Percentiles rank a stretch among this genome's conserved stretches.
These are phyloP conservation scores for Gortyna flavago DNA, from an alignment of 2,888 invertebrate genomes.

Conservation along the genomic window DNA sequence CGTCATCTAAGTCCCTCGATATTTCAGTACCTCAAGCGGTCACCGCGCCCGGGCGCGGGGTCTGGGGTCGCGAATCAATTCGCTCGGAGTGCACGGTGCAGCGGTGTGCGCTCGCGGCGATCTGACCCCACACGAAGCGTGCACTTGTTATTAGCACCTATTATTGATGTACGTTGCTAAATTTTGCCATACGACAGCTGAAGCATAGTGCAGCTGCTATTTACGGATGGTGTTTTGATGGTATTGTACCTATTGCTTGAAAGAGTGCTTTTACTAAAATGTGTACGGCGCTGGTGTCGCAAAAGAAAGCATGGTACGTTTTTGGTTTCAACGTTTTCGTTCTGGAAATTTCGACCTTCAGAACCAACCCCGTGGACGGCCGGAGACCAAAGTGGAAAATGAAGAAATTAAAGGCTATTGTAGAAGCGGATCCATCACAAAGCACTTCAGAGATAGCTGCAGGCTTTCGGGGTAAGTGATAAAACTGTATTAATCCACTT, in stretches of 20 bases:
- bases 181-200: constrained; percentile 13
- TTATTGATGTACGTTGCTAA: constrained; percentile 24
- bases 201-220: neutral
- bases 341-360: no score
- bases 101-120: constrained; percentile 42
- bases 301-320: no score
- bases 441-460: no score
- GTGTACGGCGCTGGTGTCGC: no score
- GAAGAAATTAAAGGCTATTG: no score
- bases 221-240: neutral
- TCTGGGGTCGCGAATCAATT: constrained; percentile 61
- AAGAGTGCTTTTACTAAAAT: neutral
- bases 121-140: constrained; percentile 51
- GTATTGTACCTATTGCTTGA: neutral
- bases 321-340: no score
- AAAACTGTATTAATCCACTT: no score
- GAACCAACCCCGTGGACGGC: no score
- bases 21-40: neutral
- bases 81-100: constrained; percentile 35
- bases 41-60: neutral
- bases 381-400: no score
- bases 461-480: no score
- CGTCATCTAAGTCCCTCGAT: neutral
- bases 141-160: constrained; percentile 19
- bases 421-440: no score